Conservation (phyloP, 2,888 invertebrate genomes). For the Xylota segnis region DNA sequence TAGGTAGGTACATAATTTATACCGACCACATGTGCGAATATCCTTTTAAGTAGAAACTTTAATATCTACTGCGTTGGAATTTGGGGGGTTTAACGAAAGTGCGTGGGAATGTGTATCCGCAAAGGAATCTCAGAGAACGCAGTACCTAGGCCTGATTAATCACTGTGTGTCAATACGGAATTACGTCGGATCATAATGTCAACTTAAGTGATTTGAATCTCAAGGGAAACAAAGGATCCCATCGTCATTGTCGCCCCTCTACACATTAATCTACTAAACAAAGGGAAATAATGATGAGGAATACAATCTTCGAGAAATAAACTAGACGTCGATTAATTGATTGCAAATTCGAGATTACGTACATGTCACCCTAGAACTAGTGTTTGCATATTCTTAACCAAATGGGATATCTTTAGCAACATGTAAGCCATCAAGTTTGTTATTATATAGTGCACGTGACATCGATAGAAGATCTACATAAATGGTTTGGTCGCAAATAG, state of each 20-base stretch:
- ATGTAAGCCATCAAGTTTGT: background rate
- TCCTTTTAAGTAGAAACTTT: background rate
- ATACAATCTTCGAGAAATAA: background rate
- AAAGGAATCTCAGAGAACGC: background rate
- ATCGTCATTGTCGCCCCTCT: background rate
- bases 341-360: slow-evolving; percentile 8
- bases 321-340: slow-evolving; percentile 22
- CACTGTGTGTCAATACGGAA: slow-evolving; percentile 6
- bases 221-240: slow-evolving; percentile 13
- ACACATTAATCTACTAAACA: slow-evolving; percentile 32
- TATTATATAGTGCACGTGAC: background rate
- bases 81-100: background rate
- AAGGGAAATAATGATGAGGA: slow-evolving; percentile 9
- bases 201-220: slow-evolving; percentile 48
- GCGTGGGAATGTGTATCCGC: background rate
- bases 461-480: background rate
- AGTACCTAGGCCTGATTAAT: slow-evolving; percentile 32
- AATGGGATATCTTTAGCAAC: background rate
- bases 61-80: background rate
- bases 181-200: slow-evolving; percentile 18
- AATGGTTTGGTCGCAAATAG: background rate
- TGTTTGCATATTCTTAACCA: background rate
- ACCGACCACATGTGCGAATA: background rate
- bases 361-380: background rate
- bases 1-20: too few species aligned